Conservation (phyloP, 2,113 vertebrate species). For the Ictalurus punctatus region DNA sequence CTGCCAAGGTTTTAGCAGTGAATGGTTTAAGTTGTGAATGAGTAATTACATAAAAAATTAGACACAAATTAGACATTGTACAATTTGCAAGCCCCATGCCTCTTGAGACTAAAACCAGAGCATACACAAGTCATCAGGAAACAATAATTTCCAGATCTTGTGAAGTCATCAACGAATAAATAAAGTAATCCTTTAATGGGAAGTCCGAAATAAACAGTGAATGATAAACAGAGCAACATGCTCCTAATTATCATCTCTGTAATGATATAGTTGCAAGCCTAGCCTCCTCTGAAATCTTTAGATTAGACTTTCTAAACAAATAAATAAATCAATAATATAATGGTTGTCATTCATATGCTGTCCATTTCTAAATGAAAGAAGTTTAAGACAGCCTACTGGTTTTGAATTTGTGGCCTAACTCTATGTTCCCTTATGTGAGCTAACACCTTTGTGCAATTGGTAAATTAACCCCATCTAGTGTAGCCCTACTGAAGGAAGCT, state of each 20-base stretch:
- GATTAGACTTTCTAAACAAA: background rate
- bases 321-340: background rate
- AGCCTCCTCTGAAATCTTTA: background rate
- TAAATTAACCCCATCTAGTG: background rate
- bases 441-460: background rate
- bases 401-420: background rate
- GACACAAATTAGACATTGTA: background rate
- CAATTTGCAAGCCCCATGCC: background rate
- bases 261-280: background rate
- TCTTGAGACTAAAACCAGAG: background rate
- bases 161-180: background rate
- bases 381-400: background rate
- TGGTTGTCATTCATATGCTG: background rate
- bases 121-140: background rate
- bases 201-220: background rate
- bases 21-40: background rate
- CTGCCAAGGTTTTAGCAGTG: background rate
- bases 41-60: background rate
- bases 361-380: background rate
- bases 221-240: background rate
- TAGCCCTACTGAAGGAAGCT: slow-evolving; percentile 6
- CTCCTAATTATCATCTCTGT: background rate
- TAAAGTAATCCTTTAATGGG: background rate
- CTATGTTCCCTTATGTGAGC: background rate
- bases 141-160: background rate